These are phyloP conservation scores for Paracyclopina nana DNA, from an alignment of 1,140 invertebrate species.

Conservation along the genomic window DNA sequence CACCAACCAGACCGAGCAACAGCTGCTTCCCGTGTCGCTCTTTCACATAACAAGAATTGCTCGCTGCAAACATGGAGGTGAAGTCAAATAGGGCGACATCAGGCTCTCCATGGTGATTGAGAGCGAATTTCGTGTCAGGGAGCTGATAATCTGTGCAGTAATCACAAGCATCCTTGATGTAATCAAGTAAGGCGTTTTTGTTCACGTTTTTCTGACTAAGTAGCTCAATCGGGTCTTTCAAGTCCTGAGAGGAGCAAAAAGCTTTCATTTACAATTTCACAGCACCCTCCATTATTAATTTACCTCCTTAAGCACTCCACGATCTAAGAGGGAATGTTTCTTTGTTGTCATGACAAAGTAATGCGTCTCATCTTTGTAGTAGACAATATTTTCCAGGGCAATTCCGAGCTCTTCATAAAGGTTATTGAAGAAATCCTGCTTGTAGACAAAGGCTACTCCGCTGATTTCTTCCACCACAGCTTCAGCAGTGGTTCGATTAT, in stretches of 20 bases:
- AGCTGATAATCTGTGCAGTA: conserved; percentile 85
- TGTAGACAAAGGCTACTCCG: conserved; percentile 93
- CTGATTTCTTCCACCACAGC: conserved; percentile 49
- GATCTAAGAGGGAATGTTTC: conserved; percentile 75
- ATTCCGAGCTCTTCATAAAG: conserved; percentile 70
- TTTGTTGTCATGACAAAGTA: conserved; percentile 99
- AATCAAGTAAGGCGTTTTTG: conserved; percentile 59
- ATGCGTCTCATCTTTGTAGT: conserved; percentile 96
- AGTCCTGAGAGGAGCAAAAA: neutral
- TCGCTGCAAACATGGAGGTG: conserved; percentile 82
- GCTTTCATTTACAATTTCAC: neutral
- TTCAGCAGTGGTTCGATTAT: conserved; percentile 73
- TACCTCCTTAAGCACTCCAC: conserved; percentile 48
- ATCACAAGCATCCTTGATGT: conserved; percentile 82
- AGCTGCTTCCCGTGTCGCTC: conserved; percentile 55
- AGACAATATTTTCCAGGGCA: conserved; percentile 95
- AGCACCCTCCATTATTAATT: neutral
- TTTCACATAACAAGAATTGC: conserved; percentile 59
- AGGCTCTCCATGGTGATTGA: conserved; percentile 90
- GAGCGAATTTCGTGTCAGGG: conserved; percentile 68
- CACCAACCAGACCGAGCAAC: conserved; percentile 74
- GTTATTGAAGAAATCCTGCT: conserved; percentile 93
- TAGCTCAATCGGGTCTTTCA: conserved; percentile 60
- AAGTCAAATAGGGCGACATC: conserved; percentile 99
- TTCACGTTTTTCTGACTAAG: conserved; percentile 76